phyloP scores from a whole-genome alignment of 2,888 invertebrate species.

The Callimorpha dominula region DNA sequence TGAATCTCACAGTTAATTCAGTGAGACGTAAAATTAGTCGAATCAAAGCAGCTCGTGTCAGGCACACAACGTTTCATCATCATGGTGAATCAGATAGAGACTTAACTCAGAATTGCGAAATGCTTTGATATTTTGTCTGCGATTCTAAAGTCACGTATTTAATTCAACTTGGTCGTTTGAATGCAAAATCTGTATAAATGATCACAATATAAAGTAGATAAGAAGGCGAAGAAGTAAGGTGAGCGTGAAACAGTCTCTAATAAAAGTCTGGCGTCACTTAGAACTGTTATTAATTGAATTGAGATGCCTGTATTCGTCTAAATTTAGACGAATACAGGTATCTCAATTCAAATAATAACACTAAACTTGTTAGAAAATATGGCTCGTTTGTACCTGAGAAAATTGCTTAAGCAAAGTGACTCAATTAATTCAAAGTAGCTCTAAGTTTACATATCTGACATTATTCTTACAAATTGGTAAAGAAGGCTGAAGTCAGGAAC shows the following conservation, averaged over 20 bases:
- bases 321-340: neutral
- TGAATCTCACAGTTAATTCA: constrained; percentile 68
- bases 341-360: no score
- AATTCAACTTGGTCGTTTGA: constrained; percentile 47
- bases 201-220: constrained; percentile 36
- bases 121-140: constrained; percentile 59
- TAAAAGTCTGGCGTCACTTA: constrained; percentile 22
- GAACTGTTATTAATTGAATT: constrained; percentile 22
- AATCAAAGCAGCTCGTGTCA: constrained; percentile 76
- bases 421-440: constrained; percentile 37
- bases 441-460: constrained; percentile 58
- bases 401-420: constrained; percentile 22
- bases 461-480: constrained; percentile 76
- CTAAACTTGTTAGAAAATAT: neutral
- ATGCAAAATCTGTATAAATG: constrained; percentile 45
- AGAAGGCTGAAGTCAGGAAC: constrained; percentile 77
- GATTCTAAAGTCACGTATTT: constrained; percentile 63
- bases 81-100: constrained; percentile 57
- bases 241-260: constrained; percentile 19
- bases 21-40: constrained; percentile 72
- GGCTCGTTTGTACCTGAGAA: constrained; percentile 7
- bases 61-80: constrained; percentile 61
- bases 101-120: constrained; percentile 54
- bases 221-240: constrained; percentile 23
- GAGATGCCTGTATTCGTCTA: neutral